Base-by-base conservation (phyloP, 2,888 invertebrate species). In the Penaeus monodon region DNA sequence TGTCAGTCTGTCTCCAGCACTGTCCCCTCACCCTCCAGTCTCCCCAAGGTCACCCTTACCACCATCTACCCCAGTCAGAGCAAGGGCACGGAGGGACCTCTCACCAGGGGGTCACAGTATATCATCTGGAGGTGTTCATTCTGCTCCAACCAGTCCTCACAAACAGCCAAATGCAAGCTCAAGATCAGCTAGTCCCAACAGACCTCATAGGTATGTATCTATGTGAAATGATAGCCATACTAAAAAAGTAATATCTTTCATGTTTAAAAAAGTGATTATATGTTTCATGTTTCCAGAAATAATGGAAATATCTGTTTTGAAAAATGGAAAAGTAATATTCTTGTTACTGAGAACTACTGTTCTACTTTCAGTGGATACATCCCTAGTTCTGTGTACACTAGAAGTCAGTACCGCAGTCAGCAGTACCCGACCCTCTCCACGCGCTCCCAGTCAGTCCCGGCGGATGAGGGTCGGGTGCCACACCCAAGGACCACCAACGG, bases 391-490 rank as follows among this genome's bases (percentile, higher is more conserved):
- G 91, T 92, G 57, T 92, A 92, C 90, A 92, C 92, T 17, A 91
- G 91, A 80, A 92, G 92, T 65, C 91, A 91, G 88, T 93, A 93
- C 90, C 91, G 92, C 64, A 92, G 91, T 88, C 92, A 92, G 89
- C 92, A 92, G 77, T 93, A 92, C 89, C 92, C 92, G 4, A 92
- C 92, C 24, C 91, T 92, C 44, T 91, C 90, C 88, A 91, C 91
- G 88, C 83, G 88, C 29, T 87, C 82, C 17, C 84, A 84, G 73
- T 82, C 90, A 66, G 83, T 86, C 57, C 81, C 86, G 22, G 86
- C 81, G 22, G 88, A 88, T 44, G 88, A 88, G 70, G 84, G 78
- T 57, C 73, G 88, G 68, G 74, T 84, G 24, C 77, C 78, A 24
- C 88, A 78, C 33, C 80, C 81, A n/a, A 80, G 84, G 22, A 44